phyloP scores from a whole-genome alignment of 2,797 vertebrate species.

The Dipus sagitta region DNA sequence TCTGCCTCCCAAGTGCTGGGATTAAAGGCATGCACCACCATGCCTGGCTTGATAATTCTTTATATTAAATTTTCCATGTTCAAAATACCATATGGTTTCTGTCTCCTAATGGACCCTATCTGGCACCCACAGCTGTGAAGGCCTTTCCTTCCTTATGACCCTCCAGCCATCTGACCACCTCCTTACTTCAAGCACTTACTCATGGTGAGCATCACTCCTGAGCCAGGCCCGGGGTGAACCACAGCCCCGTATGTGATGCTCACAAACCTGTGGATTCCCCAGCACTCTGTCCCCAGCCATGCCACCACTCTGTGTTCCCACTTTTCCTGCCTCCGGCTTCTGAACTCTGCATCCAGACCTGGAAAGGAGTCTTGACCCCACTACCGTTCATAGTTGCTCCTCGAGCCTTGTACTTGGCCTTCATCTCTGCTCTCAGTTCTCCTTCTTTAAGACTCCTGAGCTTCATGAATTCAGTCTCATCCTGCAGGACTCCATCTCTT shows the following conservation, averaged over 20 bases:
- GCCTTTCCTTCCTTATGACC: not conserved
- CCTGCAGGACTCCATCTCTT: not conserved
- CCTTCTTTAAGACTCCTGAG: not conserved
- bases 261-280: not conserved
- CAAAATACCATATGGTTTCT: conserved; percentile 30
- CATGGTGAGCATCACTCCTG: not conserved
- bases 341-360: not conserved
- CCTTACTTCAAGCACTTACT: not conserved
- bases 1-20: too few relatives aligned
- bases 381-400: not conserved
- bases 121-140: not conserved
- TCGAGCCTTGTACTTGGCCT: not conserved
- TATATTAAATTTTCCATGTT: conserved; percentile 39
- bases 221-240: not conserved
- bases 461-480: not conserved
- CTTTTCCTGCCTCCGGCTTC: not conserved
- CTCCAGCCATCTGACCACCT: not conserved
- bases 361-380: not conserved
- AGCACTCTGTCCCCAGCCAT: not conserved
- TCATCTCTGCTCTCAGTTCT: not conserved
- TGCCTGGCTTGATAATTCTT: not conserved
- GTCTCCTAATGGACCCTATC: conserved; percentile 17
- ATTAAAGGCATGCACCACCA: too few relatives aligned
- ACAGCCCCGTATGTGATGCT: not conserved
- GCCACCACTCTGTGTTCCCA: not conserved